A percentile compares a stretch with the other conserved stretches of the same genome.
These are phyloP conservation scores for Magallana angulata DNA, from an alignment of 1,140 invertebrate genomes.

Conservation along the genomic window DNA sequence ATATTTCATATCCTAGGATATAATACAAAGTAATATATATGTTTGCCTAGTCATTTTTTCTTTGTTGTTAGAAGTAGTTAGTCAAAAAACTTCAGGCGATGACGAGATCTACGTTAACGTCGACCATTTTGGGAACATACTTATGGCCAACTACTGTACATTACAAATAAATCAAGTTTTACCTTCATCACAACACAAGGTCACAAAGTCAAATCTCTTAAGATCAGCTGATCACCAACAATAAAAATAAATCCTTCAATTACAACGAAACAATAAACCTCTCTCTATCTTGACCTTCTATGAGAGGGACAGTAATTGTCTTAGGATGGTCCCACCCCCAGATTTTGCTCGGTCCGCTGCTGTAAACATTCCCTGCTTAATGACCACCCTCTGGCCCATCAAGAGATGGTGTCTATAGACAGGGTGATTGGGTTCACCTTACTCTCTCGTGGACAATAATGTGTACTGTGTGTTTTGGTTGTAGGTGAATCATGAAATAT, in stretches of 20 bases:
- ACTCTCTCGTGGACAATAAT: background rate
- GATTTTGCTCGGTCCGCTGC: background rate
- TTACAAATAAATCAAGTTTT: background rate
- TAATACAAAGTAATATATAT: too few species aligned
- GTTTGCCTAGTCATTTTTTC: too few species aligned
- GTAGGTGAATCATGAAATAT: constrained; percentile 10
- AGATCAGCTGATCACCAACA: background rate
- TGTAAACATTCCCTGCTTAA: background rate
- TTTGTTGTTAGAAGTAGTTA: too few species aligned
- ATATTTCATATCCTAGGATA: too few species aligned
- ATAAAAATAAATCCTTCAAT: background rate
- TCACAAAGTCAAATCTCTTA: background rate
- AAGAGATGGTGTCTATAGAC: background rate
- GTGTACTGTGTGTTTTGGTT: constrained; percentile 5
- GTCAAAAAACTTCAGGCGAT: too few species aligned
- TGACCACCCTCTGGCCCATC: background rate
- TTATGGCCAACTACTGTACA: too few species aligned
- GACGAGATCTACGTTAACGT: too few species aligned
- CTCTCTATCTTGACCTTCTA: background rate
- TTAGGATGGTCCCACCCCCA: background rate
- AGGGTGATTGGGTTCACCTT: background rate
- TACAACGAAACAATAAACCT: constrained; percentile 17
- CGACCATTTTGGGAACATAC: too few species aligned
- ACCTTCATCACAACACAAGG: constrained; percentile 13
- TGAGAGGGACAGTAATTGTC: constrained; percentile 1